These are phyloP conservation scores for Turnix velox DNA, from an alignment of 2,113 vertebrate species.

Conservation along the genomic window DNA sequence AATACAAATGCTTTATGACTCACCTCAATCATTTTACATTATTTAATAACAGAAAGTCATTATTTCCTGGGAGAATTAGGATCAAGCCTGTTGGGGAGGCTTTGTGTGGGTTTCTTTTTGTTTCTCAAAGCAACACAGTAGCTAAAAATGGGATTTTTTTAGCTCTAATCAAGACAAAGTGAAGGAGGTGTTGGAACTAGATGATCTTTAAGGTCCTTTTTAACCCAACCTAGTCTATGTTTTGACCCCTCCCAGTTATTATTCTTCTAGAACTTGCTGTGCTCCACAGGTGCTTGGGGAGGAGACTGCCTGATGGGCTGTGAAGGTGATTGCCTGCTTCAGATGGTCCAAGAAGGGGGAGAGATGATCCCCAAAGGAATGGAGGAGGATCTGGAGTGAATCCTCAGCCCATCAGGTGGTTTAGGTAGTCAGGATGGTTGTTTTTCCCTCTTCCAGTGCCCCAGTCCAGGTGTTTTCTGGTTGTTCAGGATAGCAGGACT, in stretches of 20 bases:
- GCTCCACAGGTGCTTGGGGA: neutral
- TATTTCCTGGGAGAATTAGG: constrained; percentile 43
- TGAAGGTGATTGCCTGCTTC: neutral
- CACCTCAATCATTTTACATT: constrained; percentile 56
- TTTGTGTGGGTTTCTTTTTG: neutral
- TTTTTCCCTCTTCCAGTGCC: neutral
- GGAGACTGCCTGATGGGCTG: neutral
- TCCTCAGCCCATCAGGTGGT: neutral
- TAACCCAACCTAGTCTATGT: no score
- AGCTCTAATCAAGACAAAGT: neutral
- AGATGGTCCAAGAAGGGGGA: neutral
- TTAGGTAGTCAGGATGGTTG: no score
- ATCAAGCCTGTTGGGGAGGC: neutral
- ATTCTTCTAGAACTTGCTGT: neutral
- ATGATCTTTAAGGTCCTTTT: no score
- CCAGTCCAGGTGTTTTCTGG: fast-evolving
- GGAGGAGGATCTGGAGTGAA: neutral
- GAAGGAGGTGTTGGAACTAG: no score
- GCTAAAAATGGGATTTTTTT: neutral
- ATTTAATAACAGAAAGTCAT: constrained; percentile 67
- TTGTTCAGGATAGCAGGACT: no score
- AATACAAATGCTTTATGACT: constrained; percentile 62
- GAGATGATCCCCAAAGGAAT: neutral
- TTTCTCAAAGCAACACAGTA: neutral
- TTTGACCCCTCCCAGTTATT: neutral